Evolutionary conservation across 2,888 invertebrate species (phyloP).

Genomic region (Metellina segmentata): DNA sequence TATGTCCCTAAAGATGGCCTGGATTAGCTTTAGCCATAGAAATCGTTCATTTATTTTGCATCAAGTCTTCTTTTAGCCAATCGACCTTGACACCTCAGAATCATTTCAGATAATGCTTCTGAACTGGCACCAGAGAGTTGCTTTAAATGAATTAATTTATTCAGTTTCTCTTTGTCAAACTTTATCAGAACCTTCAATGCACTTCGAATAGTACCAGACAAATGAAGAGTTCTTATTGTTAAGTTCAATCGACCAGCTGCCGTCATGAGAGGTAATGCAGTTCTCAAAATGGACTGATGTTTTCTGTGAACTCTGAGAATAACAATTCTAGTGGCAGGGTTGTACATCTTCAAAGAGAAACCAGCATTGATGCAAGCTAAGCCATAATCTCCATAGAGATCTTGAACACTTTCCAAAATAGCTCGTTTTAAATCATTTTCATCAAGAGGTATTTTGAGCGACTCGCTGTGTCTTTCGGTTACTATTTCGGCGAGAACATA

Average conservation of each 20-base stretch:
- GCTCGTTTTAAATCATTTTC: conserved; percentile 34
- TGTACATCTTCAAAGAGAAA: conserved; percentile 58
- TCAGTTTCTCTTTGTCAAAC: conserved; percentile 51
- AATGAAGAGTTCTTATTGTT: conserved; percentile 39
- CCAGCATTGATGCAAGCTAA: conserved; percentile 41
- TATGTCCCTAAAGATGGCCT: neutral
- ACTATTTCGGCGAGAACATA: conserved; percentile 53
- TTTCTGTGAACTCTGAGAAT: conserved; percentile 45
- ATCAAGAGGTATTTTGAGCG: conserved; percentile 35
- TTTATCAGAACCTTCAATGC: conserved; percentile 47
- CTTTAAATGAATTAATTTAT: conserved; percentile 8
- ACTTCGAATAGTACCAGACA: conserved; percentile 63
- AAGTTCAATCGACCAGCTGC: conserved; percentile 32
- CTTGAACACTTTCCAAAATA: conserved; percentile 24
- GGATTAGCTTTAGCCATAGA: no score
- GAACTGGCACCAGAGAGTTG: neutral
- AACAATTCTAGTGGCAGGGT: conserved; percentile 52
- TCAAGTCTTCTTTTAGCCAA: conserved; percentile 36
- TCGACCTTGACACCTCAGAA: conserved; percentile 36
- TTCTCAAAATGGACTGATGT: conserved; percentile 22
- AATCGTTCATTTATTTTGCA: neutral
- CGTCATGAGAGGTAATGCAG: conserved; percentile 47
- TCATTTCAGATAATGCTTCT: conserved; percentile 24
- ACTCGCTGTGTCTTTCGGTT: neutral
- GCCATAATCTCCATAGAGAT: conserved; percentile 61